Conservation (phyloP, 2,797 vertebrate genomes). For the Phataginus tricuspis region DNA sequence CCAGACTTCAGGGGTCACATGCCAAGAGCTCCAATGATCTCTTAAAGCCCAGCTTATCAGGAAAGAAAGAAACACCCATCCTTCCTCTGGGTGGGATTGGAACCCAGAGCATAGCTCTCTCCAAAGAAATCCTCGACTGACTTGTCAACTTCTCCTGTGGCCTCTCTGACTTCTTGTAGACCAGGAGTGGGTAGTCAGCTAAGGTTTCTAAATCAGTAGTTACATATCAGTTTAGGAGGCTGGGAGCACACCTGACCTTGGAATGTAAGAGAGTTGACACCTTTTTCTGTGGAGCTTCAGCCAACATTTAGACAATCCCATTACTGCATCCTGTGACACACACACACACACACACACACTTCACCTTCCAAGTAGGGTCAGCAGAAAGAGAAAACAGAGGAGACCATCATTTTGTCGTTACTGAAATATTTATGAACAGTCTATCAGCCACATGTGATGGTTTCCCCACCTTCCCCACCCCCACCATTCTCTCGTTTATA, state of each 20-base stretch:
- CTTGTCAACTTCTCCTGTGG: not conserved
- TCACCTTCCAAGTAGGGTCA: conserved; percentile 33
- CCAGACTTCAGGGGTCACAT: not conserved
- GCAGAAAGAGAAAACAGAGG: not conserved
- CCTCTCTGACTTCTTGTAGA: not conserved
- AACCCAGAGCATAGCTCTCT: not conserved
- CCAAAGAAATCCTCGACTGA: not conserved
- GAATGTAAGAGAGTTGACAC: not conserved
- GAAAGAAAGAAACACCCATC: not conserved
- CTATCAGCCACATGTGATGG: not conserved
- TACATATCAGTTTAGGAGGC: not conserved
- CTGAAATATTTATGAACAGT: conserved; percentile 72
- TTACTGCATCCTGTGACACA: not conserved
- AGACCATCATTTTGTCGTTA: not conserved
- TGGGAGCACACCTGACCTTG: not conserved
- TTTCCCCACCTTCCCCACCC: not conserved
- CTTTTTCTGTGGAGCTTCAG: not conserved
- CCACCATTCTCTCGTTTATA: not conserved
- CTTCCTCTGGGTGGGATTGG: not conserved
- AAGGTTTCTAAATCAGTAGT: not conserved
- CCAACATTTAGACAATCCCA: not conserved
- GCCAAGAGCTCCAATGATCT: not conserved
- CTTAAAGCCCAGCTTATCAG: not conserved
- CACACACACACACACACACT: not conserved
- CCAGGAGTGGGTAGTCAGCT: not conserved